A percentile compares a stretch with the other conserved stretches of the same genome.
Conservation (phyloP, 2,797 vertebrate genomes). For the Chelonia mydas region DNA sequence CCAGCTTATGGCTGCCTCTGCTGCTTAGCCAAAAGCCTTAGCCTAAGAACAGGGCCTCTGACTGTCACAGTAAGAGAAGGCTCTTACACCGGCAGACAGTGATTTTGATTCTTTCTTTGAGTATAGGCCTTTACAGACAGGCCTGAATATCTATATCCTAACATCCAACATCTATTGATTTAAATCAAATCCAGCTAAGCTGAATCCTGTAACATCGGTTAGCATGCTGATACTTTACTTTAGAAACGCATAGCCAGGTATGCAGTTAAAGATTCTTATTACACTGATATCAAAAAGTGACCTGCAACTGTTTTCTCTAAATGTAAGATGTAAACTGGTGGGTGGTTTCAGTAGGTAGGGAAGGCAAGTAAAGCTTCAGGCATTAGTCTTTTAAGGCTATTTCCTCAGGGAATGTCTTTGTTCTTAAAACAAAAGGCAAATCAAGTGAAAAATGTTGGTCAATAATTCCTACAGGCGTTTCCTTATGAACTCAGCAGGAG, state of each 20-base stretch:
- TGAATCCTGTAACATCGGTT: background rate
- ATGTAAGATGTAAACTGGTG: accelerated
- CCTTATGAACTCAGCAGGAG: background rate
- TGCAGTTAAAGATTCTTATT: background rate
- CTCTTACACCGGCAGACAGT: too few relatives aligned
- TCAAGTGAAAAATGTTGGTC: background rate
- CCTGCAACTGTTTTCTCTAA: background rate
- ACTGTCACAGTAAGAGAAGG: too few relatives aligned
- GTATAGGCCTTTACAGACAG: too few relatives aligned
- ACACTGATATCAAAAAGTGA: background rate
- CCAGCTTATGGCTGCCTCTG: too few relatives aligned
- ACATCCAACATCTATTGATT: background rate
- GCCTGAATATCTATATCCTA: too few relatives aligned
- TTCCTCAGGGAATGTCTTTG: background rate
- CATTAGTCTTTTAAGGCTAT: background rate
- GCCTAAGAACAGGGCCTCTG: too few relatives aligned
- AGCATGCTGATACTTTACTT: background rate
- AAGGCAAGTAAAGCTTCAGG: background rate
- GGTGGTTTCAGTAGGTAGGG: background rate
- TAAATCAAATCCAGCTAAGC: background rate
- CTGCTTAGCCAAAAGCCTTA: too few relatives aligned
- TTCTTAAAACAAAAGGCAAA: background rate
- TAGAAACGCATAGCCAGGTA: background rate
- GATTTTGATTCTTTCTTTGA: too few relatives aligned
- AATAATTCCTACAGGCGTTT: background rate